These are phyloP conservation scores for Calypte anna DNA, from an alignment of 2,113 vertebrate genomes.

Conservation along the genomic window DNA sequence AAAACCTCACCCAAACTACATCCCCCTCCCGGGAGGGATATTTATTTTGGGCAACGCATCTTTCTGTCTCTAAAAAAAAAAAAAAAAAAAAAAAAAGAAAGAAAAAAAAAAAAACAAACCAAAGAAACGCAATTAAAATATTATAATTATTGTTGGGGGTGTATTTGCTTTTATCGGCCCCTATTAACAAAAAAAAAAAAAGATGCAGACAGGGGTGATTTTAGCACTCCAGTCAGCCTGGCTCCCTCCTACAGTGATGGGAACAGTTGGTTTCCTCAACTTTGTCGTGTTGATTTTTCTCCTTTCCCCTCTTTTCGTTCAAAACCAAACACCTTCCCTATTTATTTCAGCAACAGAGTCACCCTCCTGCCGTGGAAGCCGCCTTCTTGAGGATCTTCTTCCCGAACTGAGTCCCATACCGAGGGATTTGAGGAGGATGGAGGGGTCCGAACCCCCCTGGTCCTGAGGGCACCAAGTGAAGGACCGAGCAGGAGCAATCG, in stretches of 20 bases:
- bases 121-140: slow-evolving; percentile 76
- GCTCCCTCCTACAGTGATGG: slow-evolving; percentile 40
- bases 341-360: not conserved
- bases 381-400: not conserved
- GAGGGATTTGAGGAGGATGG: too few relatives aligned
- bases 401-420: too few relatives aligned
- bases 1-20: not conserved
- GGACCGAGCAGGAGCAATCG: not conserved
- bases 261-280: slow-evolving; percentile 61
- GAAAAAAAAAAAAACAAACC: slow-evolving; percentile 25
- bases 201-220: slow-evolving; percentile 67
- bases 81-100: too few relatives aligned
- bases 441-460: too few relatives aligned
- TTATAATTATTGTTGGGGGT: slow-evolving; percentile 71
- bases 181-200: slow-evolving; percentile 57
- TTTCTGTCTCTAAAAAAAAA: too few relatives aligned
- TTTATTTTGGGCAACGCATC: not conserved
- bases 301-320: not conserved
- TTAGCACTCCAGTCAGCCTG: slow-evolving; percentile 63
- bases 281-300: slow-evolving; percentile 33
- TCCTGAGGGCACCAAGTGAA: not conserved
- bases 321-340: too few relatives aligned
- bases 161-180: slow-evolving; percentile 69
- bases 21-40: not conserved
- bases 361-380: not conserved